These are phyloP conservation scores for Heteractis magnifica DNA, from an alignment of 92 coral and sea anemone genomes.

Conservation along the genomic window DNA sequence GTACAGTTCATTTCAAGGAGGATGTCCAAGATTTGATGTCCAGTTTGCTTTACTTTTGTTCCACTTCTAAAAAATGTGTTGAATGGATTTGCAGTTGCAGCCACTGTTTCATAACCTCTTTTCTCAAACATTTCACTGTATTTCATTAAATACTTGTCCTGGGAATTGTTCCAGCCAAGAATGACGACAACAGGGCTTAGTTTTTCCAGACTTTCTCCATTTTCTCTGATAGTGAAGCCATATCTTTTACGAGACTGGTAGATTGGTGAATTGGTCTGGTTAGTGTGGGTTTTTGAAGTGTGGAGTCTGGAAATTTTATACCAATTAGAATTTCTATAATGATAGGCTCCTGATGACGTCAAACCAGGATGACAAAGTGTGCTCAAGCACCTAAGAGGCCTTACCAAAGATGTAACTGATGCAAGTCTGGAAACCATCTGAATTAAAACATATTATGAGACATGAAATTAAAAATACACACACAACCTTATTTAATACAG, in stretches of 20 bases:
- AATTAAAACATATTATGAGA: background rate
- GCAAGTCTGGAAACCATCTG: background rate
- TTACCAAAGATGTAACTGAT: background rate
- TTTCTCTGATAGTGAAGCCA: slow-evolving; percentile 26
- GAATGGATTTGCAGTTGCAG: slow-evolving; percentile 75
- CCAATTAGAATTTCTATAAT: background rate
- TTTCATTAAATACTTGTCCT: slow-evolving; percentile 70
- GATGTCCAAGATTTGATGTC: slow-evolving; percentile 53
- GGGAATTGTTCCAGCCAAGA: slow-evolving; percentile 93
- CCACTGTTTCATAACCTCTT: slow-evolving; percentile 66
- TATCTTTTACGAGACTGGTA: slow-evolving; percentile 20
- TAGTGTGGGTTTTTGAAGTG: background rate
- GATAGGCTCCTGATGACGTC: background rate
- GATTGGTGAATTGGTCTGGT: background rate
- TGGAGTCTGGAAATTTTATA: slow-evolving; percentile 10
- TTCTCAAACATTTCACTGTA: slow-evolving; percentile 82
- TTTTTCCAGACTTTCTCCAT: background rate
- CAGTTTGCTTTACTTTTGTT: slow-evolving; percentile 63
- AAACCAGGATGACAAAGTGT: background rate
- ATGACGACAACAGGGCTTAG: slow-evolving; percentile 73
- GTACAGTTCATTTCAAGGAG: slow-evolving; percentile 48
- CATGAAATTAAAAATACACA: background rate
- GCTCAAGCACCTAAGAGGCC: background rate
- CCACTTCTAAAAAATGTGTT: slow-evolving; percentile 70
- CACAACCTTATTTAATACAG: background rate